Base-by-base conservation (phyloP, 2,888 invertebrate genomes). In the Tiliacea aurago region DNA sequence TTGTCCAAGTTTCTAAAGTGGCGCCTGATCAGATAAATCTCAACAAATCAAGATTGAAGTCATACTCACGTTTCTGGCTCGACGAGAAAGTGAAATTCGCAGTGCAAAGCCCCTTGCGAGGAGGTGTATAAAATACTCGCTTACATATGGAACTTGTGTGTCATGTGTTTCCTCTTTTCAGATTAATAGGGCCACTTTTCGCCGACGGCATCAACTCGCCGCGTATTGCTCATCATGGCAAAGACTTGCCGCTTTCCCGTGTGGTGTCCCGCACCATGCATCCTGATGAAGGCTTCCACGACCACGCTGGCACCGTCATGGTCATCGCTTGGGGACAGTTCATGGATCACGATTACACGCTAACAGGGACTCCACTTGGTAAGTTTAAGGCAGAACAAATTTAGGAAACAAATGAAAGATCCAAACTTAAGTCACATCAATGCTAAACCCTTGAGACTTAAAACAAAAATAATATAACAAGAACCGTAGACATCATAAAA, bases 311-410 rank as follows among this genome's bases (percentile, higher is more conserved):
- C 68, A 99, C 99, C 47, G 98, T 99, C 87, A 98, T 99, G 98
- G 98, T 99, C 74, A 98, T 98, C 87, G 98, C 99, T 73, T 99
- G 99, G 99, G 99, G 99, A 87, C 99, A 99, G 95, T 99, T 99
- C 95, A 98, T 99, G 97, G 99, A 99, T 94, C 99, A 99, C 96
- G 99, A 99, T 93, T 98, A 98, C 88, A 99, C 99, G 9, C 97
- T 99, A 55, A 98, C 98, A 72, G 99, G 97, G 84, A 99, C 98
- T 43, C 98, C 99, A 59, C 96, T 99, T 81, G 98, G 98, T 98
- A 96, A 94, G 95, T 84, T 69, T 20, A 9, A n/a, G 13, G 9
- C 9, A n/a, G 13, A 20, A 65, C 23, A 4, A 41, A 9, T 41
- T 41, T 23, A 23, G 41, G 1, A 33, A 33, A 63, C 5, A 47